Base-by-base conservation (phyloP, 1,140 invertebrate species). In the Diachasmimorpha longicaudata region DNA sequence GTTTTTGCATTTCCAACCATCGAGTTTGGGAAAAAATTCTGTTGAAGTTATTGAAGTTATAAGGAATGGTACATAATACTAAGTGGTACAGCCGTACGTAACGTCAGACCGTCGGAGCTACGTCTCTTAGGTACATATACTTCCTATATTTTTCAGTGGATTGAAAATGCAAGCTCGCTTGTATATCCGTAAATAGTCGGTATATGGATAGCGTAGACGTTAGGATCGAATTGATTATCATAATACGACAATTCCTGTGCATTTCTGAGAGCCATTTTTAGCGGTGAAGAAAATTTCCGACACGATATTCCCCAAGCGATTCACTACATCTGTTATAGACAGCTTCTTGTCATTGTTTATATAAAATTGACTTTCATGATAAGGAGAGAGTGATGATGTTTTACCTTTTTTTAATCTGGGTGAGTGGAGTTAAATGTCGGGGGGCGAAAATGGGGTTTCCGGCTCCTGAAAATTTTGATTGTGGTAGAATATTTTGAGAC, bases 191-290 rank as follows among this genome's bases (percentile, higher is more conserved):
- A 63, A 63, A 63, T 63, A 63, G 19, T 63, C 31, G 58, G 58
- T 63, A 63, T 63, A 63, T 63, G 58, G 58, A 63, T 63, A 63
- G 70, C 69, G 52, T 63, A 66, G 31, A 55, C 48, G 48, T 19
- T 21, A 13, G 63, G 36, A 58, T 36, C 39, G 72, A 74, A 82
- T 81, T 79, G 79, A 84, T 84, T 84, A 81, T 69, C 82, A 84
- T 84, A 83, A 83, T 83, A 77, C 72, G 5, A 31, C 58, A 76
- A 83, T 83, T 83, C 73, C 71, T 68, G 72, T 78, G 81, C 77
- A 80, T 80, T 77, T 79, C 74, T 55, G 75, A 55, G 77, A 44
- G 36, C 36, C 31, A 31, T 63, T 13, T 31, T 42, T 69, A 36
- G 31, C 69, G 70, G 75, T 69, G 78, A 83, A 75, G 44, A 70